Base-by-base conservation (phyloP, 2,888 invertebrate genomes). In the Leptopterna dolabrata region DNA sequence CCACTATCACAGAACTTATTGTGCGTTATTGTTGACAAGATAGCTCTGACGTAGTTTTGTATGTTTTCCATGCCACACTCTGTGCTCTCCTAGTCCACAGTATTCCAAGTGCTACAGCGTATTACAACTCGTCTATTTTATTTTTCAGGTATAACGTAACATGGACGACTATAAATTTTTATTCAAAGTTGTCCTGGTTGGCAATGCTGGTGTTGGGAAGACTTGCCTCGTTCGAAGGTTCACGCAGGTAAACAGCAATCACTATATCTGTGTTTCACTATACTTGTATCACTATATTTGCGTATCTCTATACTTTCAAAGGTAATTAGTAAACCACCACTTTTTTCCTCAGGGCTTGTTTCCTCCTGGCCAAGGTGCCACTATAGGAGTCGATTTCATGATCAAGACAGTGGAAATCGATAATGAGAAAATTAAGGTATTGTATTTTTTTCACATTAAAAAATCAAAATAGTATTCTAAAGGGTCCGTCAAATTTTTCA, bases 141-240 rank as follows among this genome's bases (percentile, higher is more conserved):
- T 63, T 24, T 63, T 63, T 24, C 63, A 63, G 63, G 6, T 63
- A 63, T 63, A 63, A 63, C 47, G 2, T 47, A 81, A 93, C 90
- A 98, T 98, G 98, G 98, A 98, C 93, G 99, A 99, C 94, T 99
- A 99, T 93, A 99, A 98, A 93, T 99, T 98, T 94, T 94, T 99
- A 90, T 99, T 99, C 92, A 99, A 99, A 95, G 98, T 99, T 90
- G 99, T 99, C 89, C 94, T 99, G 89, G 98, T 99, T 90, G 99
- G 99, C 83, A 99, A 99, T 93, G 98, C 99, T 90, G 99, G 99
- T 87, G 99, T 99, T 89, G 99, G 99, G 29, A 99, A 99, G 93
- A 99, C 99, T 84, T 99, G 99, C 93, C 94, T 99, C 87, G 99
- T 99, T 87, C 94, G 99, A 89, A 94, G 99, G 91, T 99, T 99